These are phyloP conservation scores for Parapristionchus giblindavisi DNA, from an alignment of 2,888 invertebrate genomes.

Conservation along the genomic window DNA sequence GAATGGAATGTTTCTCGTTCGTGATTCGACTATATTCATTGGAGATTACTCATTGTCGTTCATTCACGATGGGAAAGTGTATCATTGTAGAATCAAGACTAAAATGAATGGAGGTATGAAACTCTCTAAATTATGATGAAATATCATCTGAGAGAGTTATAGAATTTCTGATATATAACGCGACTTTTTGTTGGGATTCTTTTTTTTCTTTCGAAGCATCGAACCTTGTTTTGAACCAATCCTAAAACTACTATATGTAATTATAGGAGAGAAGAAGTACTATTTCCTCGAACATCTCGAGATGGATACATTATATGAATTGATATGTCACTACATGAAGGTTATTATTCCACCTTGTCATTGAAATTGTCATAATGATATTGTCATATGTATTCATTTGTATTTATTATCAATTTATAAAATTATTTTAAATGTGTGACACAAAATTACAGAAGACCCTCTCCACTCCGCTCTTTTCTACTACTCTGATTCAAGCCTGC, in stretches of 20 bases:
- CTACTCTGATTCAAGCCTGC: conserved; percentile 62
- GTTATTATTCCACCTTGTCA: background rate
- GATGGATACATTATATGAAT: conserved; percentile 68
- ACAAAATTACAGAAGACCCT: conserved; percentile 34
- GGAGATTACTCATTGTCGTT: conserved; percentile 93
- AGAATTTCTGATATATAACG: too few relatives aligned
- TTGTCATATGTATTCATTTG: too few relatives aligned
- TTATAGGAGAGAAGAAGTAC: conserved; percentile 66
- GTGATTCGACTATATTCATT: conserved; percentile 87
- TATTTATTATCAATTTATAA: too few relatives aligned
- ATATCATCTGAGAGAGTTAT: too few relatives aligned
- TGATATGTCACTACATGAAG: conserved; percentile 68
- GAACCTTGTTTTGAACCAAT: background rate
- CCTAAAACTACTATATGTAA: background rate
- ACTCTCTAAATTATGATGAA: too few relatives aligned
- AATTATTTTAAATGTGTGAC: too few relatives aligned
- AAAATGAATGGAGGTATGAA: conserved; percentile 59
- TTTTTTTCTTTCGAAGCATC: background rate
- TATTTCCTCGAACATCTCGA: conserved; percentile 66
- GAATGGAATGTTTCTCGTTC: conserved; percentile 92
- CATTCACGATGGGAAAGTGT: conserved; percentile 73
- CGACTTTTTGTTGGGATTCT: too few relatives aligned
- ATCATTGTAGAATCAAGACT: conserved; percentile 67
- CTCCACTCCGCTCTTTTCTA: conserved; percentile 56
- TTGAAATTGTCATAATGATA: too few relatives aligned